These are phyloP conservation scores for Parthenolecanium corni DNA, from an alignment of 2,888 invertebrate genomes.

Conservation along the genomic window DNA sequence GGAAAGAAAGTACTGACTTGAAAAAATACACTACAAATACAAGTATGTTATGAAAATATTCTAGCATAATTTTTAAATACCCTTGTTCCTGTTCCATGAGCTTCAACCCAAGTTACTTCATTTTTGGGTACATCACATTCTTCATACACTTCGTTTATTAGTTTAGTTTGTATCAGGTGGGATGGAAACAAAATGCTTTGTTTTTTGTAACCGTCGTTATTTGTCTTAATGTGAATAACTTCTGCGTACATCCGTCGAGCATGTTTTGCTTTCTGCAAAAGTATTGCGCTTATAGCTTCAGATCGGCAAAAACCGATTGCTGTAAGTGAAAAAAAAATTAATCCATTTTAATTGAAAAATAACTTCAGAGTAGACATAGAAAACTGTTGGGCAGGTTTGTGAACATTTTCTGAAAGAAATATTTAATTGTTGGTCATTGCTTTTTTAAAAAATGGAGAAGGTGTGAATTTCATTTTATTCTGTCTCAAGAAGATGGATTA, in stretches of 20 bases:
- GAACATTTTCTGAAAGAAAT: too few species aligned
- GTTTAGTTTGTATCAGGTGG: slow-evolving; percentile 7
- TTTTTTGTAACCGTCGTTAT: slow-evolving; percentile 43
- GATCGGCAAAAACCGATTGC: slow-evolving; percentile 41
- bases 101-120: slow-evolving; percentile 33
- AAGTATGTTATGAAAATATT: too few species aligned
- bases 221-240: slow-evolving; percentile 45
- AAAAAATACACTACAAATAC: too few species aligned
- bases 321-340: slow-evolving; percentile 32
- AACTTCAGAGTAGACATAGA: background rate
- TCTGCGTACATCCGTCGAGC: slow-evolving; percentile 42
- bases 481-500: too few species aligned
- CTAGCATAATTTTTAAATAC: too few species aligned
- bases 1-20: too few species aligned
- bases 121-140: slow-evolving; percentile 29
- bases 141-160: slow-evolving; percentile 32
- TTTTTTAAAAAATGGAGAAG: too few species aligned
- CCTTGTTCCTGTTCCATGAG: slow-evolving; percentile 33
- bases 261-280: slow-evolving; percentile 38
- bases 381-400: background rate
- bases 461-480: too few species aligned
- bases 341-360: background rate
- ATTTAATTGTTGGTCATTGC: too few species aligned
- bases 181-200: slow-evolving; percentile 35
- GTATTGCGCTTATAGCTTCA: slow-evolving; percentile 40